These are phyloP conservation scores for Drosophila takahashii DNA, from an alignment of 1,140 invertebrate genomes.

Conservation along the genomic window DNA sequence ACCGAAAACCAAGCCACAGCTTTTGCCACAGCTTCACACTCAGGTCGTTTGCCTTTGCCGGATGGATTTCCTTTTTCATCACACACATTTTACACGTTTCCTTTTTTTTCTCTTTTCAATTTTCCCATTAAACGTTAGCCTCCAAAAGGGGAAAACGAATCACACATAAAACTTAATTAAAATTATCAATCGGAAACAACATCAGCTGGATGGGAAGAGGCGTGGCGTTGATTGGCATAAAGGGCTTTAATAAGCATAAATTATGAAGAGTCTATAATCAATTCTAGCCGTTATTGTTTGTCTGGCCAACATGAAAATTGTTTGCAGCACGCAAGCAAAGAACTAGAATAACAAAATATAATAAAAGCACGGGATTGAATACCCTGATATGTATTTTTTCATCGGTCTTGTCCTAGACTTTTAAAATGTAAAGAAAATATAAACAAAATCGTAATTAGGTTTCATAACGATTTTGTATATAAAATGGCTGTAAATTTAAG, in stretches of 20 bases:
- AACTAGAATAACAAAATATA: not conserved
- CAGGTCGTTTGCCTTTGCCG: constrained; percentile 25
- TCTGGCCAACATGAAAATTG: constrained; percentile 57
- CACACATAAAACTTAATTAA: constrained; percentile 35
- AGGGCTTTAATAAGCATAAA: constrained; percentile 61
- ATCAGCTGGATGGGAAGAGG: constrained; percentile 8
- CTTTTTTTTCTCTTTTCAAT: not conserved
- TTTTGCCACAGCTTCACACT: constrained; percentile 18
- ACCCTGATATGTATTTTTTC: constrained; percentile 1
- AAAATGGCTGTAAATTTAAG: too few relatives aligned
- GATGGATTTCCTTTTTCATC: not conserved
- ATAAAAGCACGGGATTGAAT: not conserved
- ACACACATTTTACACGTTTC: not conserved
- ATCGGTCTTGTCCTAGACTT: not conserved
- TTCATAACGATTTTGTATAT: too few relatives aligned
- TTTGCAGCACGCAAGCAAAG: constrained; percentile 58
- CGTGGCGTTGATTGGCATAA: constrained; percentile 40
- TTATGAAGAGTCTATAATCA: constrained; percentile 68
- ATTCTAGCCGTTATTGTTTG: constrained; percentile 52
- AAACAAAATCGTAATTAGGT: too few relatives aligned
- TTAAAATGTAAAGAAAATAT: too few relatives aligned
- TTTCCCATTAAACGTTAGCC: constrained; percentile 2
- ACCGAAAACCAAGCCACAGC: constrained; percentile 11
- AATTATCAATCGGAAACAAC: constrained; percentile 30
- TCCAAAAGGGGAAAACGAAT: constrained; percentile 3